Evolutionary conservation across 30 jellyfish, hydroid and myxozoan genomes (phyloP).

Genomic region (Morbakka virulenta): DNA sequence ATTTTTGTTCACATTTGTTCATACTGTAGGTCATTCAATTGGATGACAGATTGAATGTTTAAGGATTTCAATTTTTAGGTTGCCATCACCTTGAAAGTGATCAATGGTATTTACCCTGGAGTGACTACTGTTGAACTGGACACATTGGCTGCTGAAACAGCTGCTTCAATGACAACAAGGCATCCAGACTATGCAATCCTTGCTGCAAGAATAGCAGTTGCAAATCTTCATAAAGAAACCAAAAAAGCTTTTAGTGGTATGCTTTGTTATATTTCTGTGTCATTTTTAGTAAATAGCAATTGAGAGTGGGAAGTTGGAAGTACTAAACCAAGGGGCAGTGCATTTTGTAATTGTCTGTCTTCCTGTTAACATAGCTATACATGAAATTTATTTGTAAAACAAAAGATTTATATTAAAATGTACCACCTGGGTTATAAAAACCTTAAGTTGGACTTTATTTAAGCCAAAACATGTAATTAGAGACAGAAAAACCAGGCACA

Average conservation of each 20-base stretch:
- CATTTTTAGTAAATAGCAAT: too few relatives aligned
- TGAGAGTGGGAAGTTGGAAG: too few relatives aligned
- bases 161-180: conserved; percentile 99
- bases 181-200: conserved; percentile 97
- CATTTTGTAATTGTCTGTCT: not conserved
- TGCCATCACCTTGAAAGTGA: conserved; percentile 90
- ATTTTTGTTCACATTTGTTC: too few relatives aligned
- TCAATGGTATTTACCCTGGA: conserved; percentile 97
- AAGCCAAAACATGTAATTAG: too few relatives aligned
- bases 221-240: conserved; percentile 96
- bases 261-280: too few relatives aligned
- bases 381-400: too few relatives aligned
- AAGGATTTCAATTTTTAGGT: conserved; percentile 49
- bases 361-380: too few relatives aligned
- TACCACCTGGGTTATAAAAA: too few relatives aligned
- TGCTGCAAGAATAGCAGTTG: conserved; percentile 99
- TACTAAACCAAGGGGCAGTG: not conserved
- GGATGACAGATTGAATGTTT: not conserved
- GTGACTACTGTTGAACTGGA: conserved; percentile 96
- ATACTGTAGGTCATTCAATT: not conserved
- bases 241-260: conserved; percentile 93
- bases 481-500: too few relatives aligned
- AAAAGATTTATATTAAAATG: too few relatives aligned
- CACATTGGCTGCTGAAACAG: conserved; percentile 98
- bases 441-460: too few relatives aligned